phyloP scores from a whole-genome alignment of 1,140 invertebrate species.

The Pseudomyrmex dendroicus region DNA sequence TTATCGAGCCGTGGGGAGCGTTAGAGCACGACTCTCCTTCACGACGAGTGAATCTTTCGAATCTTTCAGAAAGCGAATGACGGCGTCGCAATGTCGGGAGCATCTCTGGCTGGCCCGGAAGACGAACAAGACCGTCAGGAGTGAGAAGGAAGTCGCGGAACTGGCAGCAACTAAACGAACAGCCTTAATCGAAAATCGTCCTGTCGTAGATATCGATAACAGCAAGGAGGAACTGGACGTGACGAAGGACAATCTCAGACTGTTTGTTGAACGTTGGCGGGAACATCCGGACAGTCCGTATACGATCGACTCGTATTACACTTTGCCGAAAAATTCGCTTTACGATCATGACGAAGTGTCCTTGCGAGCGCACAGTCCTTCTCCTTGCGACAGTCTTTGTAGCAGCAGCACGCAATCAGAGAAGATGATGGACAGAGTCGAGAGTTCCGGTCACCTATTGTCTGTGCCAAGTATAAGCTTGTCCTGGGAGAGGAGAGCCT shows the following conservation, averaged over 20 bases:
- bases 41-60: slow-evolving; percentile 75
- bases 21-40: slow-evolving; percentile 58
- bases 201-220: slow-evolving; percentile 50
- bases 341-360: slow-evolving; percentile 76
- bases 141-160: slow-evolving; percentile 45
- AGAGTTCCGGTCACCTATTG: slow-evolving; percentile 51
- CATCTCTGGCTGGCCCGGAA: slow-evolving; percentile 89
- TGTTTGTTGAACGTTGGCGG: slow-evolving; percentile 95
- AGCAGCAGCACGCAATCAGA: slow-evolving; percentile 86
- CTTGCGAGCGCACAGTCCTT: slow-evolving; percentile 89
- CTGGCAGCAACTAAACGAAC: slow-evolving; percentile 17
- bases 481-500: slow-evolving; percentile 89
- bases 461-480: slow-evolving; percentile 69
- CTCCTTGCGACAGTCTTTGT: slow-evolving; percentile 88
- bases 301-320: slow-evolving; percentile 87
- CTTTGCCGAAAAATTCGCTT: slow-evolving; percentile 58
- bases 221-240: slow-evolving; percentile 88
- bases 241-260: slow-evolving; percentile 93
- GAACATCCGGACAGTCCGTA: slow-evolving; percentile 94
- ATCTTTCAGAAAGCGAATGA: slow-evolving; percentile 90
- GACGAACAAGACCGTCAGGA: slow-evolving; percentile 60
- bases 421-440: slow-evolving; percentile 31
- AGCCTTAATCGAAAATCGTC: background rate
- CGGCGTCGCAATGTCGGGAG: slow-evolving; percentile 90
- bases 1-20: slow-evolving; percentile 20